Percentiles rank a stretch among this genome's conserved stretches.
These are phyloP conservation scores for Halotydeus destructor DNA, from an alignment of 1,140 invertebrate genomes.

Conservation along the genomic window DNA sequence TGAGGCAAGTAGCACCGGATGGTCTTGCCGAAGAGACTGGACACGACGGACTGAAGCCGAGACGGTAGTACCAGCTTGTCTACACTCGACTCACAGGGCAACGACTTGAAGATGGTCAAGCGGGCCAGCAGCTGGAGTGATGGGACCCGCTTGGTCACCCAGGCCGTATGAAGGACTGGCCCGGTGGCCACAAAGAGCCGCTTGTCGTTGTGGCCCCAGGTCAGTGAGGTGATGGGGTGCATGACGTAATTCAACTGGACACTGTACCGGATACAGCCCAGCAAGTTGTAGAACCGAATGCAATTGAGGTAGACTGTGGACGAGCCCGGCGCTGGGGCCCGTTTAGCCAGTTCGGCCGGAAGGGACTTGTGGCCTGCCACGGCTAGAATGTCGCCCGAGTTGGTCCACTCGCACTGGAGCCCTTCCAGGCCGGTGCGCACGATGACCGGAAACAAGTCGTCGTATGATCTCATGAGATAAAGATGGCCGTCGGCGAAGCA, in stretches of 20 bases:
- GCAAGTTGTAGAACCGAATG: neutral
- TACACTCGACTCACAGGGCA: constrained; percentile 33
- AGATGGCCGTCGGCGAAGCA: constrained; percentile 69
- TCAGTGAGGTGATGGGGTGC: constrained; percentile 70
- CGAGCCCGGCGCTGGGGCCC: no score
- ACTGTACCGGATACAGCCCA: constrained; percentile 1
- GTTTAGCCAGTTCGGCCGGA: no score
- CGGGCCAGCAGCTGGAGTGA: constrained; percentile 69
- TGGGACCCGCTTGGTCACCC: constrained; percentile 52
- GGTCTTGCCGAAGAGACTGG: constrained; percentile 81
- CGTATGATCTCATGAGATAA: constrained; percentile 65
- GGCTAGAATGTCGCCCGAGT: constrained; percentile 70
- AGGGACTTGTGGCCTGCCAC: constrained; percentile 50
- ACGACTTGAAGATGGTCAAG: constrained; percentile 37
- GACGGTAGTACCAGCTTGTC: constrained; percentile 56
- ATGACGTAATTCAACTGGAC: constrained; percentile 22
- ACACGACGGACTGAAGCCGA: constrained; percentile 55
- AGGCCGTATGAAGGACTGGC: constrained; percentile 54
- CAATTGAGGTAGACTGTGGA: neutral
- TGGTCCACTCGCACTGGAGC: constrained; percentile 75
- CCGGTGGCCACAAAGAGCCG: constrained; percentile 81
- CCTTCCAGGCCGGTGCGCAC: constrained; percentile 59
- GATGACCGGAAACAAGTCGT: constrained; percentile 67
- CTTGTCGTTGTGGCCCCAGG: constrained; percentile 93
- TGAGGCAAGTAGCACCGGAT: constrained; percentile 90